Evolutionary conservation across 2,888 invertebrate species (phyloP).

Genomic region (Physocephala rufipes): DNA sequence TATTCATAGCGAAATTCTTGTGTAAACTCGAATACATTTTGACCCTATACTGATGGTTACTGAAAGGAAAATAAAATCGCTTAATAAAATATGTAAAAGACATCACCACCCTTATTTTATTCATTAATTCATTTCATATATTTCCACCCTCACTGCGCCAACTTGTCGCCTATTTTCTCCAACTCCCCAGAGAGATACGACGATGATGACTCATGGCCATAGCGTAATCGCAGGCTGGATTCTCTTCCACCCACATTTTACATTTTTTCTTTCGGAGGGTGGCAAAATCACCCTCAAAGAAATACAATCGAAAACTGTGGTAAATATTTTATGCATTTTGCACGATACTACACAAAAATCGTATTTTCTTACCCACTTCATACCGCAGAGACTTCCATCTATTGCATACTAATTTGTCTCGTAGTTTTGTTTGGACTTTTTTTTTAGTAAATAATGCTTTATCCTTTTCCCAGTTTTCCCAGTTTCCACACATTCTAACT

Average conservation of each 20-base stretch:
- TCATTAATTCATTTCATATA: neutral
- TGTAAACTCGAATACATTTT: too few species aligned
- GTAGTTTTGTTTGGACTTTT: too few species aligned
- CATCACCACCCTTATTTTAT: conserved; percentile 19
- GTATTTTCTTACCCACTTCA: neutral
- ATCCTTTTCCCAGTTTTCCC: too few species aligned
- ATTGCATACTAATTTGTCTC: too few species aligned
- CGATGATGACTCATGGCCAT: conserved; percentile 27
- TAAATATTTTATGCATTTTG: conserved; percentile 10
- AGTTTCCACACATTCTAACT: too few species aligned
- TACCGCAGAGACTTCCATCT: too few species aligned
- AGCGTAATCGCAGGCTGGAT: neutral
- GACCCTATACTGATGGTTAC: neutral
- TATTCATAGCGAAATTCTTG: too few species aligned
- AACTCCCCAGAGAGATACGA: conserved; percentile 3
- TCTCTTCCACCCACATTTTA: neutral
- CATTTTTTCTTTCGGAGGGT: conserved; percentile 3
- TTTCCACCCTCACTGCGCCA: conserved; percentile 10
- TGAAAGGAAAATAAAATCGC: conserved; percentile 21
- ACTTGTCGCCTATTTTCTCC: conserved; percentile 6
- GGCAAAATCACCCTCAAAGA: conserved; percentile 1
- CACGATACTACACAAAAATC: neutral
- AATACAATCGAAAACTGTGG: neutral
- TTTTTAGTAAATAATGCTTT: too few species aligned
- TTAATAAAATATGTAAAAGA: conserved; percentile 37